Conservation (phyloP, 2,888 invertebrate genomes). For the Marasmarcha lunaedactyla region DNA sequence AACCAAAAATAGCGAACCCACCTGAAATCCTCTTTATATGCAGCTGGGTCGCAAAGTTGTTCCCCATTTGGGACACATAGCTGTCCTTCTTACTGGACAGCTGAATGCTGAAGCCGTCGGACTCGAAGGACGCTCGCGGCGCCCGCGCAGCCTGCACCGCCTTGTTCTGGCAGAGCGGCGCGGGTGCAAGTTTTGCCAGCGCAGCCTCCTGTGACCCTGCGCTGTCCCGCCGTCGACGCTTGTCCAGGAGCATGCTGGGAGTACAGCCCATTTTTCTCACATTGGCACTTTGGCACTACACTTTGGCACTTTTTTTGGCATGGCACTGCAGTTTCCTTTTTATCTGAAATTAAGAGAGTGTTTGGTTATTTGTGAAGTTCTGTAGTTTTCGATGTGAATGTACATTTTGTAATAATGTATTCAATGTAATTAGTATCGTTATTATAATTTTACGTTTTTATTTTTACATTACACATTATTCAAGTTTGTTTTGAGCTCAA, state of each 20-base stretch:
- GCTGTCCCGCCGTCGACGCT: slow-evolving; percentile 70
- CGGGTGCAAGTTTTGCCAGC: slow-evolving; percentile 51
- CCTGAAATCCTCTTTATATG: slow-evolving; percentile 66
- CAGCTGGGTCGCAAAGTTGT: slow-evolving; percentile 61
- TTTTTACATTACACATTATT: too few relatives aligned
- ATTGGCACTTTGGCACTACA: slow-evolving; percentile 30
- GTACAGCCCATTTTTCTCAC: slow-evolving; percentile 71
- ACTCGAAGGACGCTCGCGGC: slow-evolving; percentile 58
- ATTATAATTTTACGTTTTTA: too few relatives aligned
- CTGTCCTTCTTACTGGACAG: slow-evolving; percentile 63
- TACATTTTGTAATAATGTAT: too few relatives aligned
- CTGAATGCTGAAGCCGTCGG: slow-evolving; percentile 64
- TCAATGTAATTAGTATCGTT: too few relatives aligned
- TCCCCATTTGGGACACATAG: slow-evolving; percentile 68
- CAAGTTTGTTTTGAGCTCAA: too few relatives aligned
- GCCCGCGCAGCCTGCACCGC: slow-evolving; percentile 57
- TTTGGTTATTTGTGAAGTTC: too few relatives aligned
- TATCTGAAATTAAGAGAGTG: slow-evolving; percentile 48
- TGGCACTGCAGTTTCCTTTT: slow-evolving; percentile 19
- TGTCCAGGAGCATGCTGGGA: slow-evolving; percentile 73
- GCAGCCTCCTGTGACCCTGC: slow-evolving; percentile 61
- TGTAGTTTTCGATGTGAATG: too few relatives aligned
- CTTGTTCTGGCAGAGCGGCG: slow-evolving; percentile 51
- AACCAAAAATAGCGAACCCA: too few relatives aligned
- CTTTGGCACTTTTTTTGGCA: slow-evolving; percentile 34